Evolutionary conservation across 1,140 invertebrate species (phyloP), one percentile per base, ranked within the genome.

Genomic region (Drosophila quadrilineata): DNA sequence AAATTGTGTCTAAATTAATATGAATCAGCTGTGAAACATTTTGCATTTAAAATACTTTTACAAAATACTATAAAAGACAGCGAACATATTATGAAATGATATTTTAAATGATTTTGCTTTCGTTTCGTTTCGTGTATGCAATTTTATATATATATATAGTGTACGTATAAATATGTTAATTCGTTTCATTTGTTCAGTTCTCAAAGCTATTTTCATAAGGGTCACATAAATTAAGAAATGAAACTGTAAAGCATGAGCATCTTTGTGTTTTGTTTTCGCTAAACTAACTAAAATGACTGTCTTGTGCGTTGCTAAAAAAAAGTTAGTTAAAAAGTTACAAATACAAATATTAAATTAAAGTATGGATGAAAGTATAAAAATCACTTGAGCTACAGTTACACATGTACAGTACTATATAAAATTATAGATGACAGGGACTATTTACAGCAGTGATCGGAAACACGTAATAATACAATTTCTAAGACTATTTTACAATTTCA

Each of bases 31-130:
- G 60, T 57, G 50, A 84, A 67, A 77, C 57, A 71, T 72, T 58
- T 82, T 72, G 73, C 53, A 60, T 71, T n/a, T 71, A 74, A 73
- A 82, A 82, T 82, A 74, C 77, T 82, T 84, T 67, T 77, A 82
- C 73, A 85, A 82, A 84, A 82, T 82, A 82, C 73, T 77, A 72
- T 65, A 69, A 36, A n/a, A 82, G 75, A 82, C 56, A 84, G 77
- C 38, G 45, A 84, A 82, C 70, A 75, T 79, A 75, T 62, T 65
- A 12, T 58, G 22, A 31, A 45, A 38, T 50, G 36, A 38, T 54
- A 49, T 60, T 33, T 49, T 50, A 21, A 14, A 49, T 26, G 26
- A 35, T 45, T 58, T 50, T 17, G 31, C n/a, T 35, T 40, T 26
- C 17, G 21, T 31, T 21, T 41, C 36, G 24, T 46, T 36, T 36